Conservation (phyloP, 2,797 vertebrate genomes). For the Labroides dimidiatus region DNA sequence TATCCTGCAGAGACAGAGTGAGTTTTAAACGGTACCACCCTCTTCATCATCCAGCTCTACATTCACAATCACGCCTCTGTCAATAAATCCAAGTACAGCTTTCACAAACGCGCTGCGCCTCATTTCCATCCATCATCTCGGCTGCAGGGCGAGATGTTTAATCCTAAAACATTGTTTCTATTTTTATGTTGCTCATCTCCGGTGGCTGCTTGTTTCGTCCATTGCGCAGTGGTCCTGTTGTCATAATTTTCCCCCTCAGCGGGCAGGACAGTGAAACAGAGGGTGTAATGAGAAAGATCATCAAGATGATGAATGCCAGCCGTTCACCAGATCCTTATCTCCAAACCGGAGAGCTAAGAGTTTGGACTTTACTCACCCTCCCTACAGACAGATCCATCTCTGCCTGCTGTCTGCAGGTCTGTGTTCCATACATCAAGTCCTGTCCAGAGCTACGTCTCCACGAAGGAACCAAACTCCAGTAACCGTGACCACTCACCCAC, state of each 20-base stretch:
- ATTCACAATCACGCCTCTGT: conserved; percentile 18
- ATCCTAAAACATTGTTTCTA: conserved; percentile 25
- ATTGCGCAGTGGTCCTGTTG: conserved; percentile 9
- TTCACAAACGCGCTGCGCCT: neutral
- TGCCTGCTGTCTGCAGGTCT: no score
- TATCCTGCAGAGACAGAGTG: neutral
- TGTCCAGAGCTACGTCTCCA: no score
- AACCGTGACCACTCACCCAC: no score
- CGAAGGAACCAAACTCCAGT: no score
- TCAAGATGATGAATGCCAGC: conserved; percentile 38
- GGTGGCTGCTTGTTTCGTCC: neutral
- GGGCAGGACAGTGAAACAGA: conserved; percentile 28
- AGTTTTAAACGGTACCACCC: neutral
- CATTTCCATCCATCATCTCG: conserved; percentile 43
- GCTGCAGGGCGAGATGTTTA: conserved; percentile 5
- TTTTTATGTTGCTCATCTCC: conserved; percentile 12
- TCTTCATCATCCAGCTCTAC: conserved; percentile 18
- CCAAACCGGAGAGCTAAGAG: conserved; percentile 33
- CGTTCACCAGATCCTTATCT: conserved; percentile 38
- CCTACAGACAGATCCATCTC: no score
- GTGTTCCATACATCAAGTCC: no score
- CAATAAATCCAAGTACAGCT: conserved; percentile 32
- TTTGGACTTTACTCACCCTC: no score
- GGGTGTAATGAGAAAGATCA: conserved; percentile 54
- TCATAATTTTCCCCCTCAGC: conserved; percentile 39